phyloP scores from a whole-genome alignment of 2,797 vertebrate species.

The Hylomyscus alleni region DNA sequence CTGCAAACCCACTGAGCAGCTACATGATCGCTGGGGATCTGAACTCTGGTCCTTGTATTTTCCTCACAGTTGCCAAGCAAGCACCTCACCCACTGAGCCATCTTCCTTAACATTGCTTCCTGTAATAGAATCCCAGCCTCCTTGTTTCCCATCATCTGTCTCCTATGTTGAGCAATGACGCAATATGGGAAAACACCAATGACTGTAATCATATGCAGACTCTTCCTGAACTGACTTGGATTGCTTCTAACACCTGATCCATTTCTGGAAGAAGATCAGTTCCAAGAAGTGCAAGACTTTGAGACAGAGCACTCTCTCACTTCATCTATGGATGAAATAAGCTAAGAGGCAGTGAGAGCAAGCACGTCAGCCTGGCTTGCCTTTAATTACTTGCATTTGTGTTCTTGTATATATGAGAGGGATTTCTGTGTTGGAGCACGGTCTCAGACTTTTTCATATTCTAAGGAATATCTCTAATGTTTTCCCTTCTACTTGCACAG shows the following conservation, averaged over 20 bases:
- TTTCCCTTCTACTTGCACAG: background rate
- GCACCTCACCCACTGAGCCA: background rate
- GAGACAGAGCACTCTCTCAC: constrained; percentile 62
- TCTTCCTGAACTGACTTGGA: background rate
- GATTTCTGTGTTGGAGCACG: constrained; percentile 37
- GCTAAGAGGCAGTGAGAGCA: constrained; percentile 45
- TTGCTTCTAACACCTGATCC: background rate
- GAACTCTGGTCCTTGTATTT: background rate
- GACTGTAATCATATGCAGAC: background rate
- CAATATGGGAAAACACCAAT: background rate
- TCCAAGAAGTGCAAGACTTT: constrained; percentile 62
- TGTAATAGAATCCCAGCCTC: background rate
- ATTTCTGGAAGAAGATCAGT: constrained; percentile 43
- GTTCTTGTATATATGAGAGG: background rate
- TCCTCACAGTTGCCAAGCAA: background rate
- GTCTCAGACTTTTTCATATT: background rate
- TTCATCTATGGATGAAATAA: constrained; percentile 45
- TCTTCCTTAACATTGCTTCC: background rate
- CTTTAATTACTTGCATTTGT: constrained; percentile 29
- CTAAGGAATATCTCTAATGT: background rate
- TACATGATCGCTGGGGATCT: too few relatives aligned
- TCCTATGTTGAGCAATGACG: background rate
- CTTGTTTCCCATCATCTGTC: background rate
- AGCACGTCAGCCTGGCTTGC: background rate
- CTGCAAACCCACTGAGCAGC: too few relatives aligned